A percentile compares a stretch with the other conserved stretches of the same genome.
phyloP scores from a whole-genome alignment of 2,113 vertebrate species.

The Regulus satrapa region DNA sequence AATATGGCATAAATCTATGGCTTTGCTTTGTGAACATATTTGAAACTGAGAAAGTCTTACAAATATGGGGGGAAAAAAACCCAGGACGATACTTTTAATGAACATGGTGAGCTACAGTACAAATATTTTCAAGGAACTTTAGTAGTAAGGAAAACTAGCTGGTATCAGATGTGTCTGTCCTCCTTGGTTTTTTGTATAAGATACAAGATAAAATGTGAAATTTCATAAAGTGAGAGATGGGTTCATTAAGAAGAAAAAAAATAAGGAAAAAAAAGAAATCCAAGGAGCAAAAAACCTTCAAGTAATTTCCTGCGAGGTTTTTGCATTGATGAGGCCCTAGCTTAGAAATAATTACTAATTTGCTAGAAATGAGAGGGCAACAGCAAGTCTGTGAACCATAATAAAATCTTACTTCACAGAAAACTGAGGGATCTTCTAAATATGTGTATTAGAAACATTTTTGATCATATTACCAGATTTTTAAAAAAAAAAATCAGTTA shows the following conservation, averaged over 20 bases:
- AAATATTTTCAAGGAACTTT: neutral
- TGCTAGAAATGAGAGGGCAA: neutral
- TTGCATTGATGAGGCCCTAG: neutral
- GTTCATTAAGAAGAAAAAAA: neutral
- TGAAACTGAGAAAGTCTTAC: neutral
- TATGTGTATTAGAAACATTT: neutral
- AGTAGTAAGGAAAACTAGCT: neutral
- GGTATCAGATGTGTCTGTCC: neutral
- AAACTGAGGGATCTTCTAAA: neutral
- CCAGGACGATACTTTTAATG: neutral
- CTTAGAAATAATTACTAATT: neutral
- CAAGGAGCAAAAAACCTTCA: conserved; percentile 6
- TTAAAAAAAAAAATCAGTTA: neutral
- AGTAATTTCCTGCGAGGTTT: neutral
- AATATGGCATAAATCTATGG: conserved; percentile 46
- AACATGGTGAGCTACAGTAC: neutral
- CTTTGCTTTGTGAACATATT: conserved; percentile 29
- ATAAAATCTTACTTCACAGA: neutral
- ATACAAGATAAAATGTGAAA: neutral
- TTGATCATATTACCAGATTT: neutral
- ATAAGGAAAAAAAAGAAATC: neutral
- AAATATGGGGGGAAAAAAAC: neutral
- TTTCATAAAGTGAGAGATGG: neutral
- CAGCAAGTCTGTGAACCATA: neutral
- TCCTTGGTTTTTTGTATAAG: neutral